Base-by-base conservation (phyloP, 2,888 invertebrate species). In the Pseudococcus jackbeardsleyi region DNA sequence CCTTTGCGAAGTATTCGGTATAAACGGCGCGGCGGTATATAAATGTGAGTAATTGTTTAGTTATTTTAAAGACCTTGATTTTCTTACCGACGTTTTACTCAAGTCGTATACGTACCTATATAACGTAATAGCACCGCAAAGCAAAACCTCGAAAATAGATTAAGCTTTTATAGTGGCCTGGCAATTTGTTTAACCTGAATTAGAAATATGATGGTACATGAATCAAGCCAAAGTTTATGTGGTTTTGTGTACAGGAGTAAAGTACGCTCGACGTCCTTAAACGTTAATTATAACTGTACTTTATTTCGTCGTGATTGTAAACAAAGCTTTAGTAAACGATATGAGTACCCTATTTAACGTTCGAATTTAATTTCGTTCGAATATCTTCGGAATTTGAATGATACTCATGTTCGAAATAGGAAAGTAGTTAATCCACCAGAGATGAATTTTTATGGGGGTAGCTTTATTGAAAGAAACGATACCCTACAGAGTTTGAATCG, bases 271-370 rank as follows among this genome's bases (percentile, higher is more conserved):
- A 33, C 72, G 33, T 33, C 33, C 72, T 15, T 72, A 72, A 72
- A 72, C 72, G 33, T 72, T 72, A 72, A 72, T 72, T 72, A 72
- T 72, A 72, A 72, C 72, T 72, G 33, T 33, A 33, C 17, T 72
- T 72, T 72, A 72, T 72, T 72, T 72, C 72, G 33, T 72, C 72
- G 72, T 72, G 72, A 72, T 72, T 72, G 72, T 72, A 72, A 72
- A 72, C 72, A 72, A 72, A 15, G 15, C 33, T 6, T 9, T 33
- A 72, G 33, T n/a, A 54, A n/a, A 54, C 54, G 54, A 7, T 54
- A 54, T 54, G 9, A 42, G 42, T 42, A 54, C 54, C n/a, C 54
- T 54, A 54, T 54, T 54, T n/a, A n/a, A 54, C 54, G 54, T 54
- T n/a, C 6, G n/a, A 54, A 54, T 54, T 54, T 54, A 54, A 54